Conservation (phyloP, 23 tunicate species). For the Pegea sp. region DNA sequence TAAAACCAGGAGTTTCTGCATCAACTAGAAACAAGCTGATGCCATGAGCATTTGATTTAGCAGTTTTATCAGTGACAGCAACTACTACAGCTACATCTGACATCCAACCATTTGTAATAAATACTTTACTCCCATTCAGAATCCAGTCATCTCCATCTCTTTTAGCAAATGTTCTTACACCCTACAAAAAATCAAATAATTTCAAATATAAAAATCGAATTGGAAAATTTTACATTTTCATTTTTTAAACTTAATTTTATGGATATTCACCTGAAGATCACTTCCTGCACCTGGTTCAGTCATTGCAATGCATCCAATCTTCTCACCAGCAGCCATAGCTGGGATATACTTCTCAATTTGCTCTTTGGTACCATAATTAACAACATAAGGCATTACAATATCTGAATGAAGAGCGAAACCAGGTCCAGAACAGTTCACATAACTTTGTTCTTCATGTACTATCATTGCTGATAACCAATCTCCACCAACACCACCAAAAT, state of each 20-base stretch:
- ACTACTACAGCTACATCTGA: slow-evolving; percentile 81
- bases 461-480: slow-evolving; percentile 87
- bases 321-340: slow-evolving; percentile 75
- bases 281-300: slow-evolving; percentile 88
- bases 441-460: slow-evolving; percentile 90
- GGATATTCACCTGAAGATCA: slow-evolving; percentile 53
- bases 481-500: slow-evolving; percentile 90
- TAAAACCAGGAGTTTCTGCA: slow-evolving; percentile 63
- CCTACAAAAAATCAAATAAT: slow-evolving; percentile 11
- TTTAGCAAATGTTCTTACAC: slow-evolving; percentile 65
- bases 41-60: slow-evolving; percentile 88
- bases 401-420: slow-evolving; percentile 82
- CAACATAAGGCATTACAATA: slow-evolving; percentile 87
- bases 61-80: slow-evolving; percentile 69
- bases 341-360: slow-evolving; percentile 88
- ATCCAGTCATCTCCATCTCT: slow-evolving; percentile 89
- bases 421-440: slow-evolving; percentile 72
- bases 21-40: slow-evolving; percentile 78
- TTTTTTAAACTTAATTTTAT: background rate
- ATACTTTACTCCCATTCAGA: slow-evolving; percentile 83
- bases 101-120: slow-evolving; percentile 90
- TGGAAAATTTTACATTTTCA: background rate
- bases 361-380: slow-evolving; percentile 84
- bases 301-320: slow-evolving; percentile 82
- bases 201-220: background rate